Percentiles rank a stretch among this genome's conserved stretches.
Conservation (phyloP, 2,888 invertebrate species). For the Ormia ochracea region DNA sequence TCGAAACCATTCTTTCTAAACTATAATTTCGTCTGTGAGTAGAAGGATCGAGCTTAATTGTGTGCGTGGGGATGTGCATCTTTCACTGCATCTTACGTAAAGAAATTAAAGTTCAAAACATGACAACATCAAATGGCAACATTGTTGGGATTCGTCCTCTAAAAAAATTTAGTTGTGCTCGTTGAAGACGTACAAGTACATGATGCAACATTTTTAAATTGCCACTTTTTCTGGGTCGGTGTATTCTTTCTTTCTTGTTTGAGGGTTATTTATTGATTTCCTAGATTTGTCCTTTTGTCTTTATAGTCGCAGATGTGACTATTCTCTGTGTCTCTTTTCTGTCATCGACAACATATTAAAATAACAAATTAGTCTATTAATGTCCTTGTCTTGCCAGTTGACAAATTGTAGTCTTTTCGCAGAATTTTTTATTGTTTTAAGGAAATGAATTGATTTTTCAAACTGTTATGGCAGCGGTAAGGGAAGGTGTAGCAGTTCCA, state of each 20-base stretch:
- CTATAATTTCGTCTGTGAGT: constrained; percentile 17
- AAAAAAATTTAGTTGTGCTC: background rate
- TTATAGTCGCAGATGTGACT: background rate
- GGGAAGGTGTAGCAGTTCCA: too few species aligned
- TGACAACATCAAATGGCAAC: constrained; percentile 49
- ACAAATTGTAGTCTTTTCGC: constrained; percentile 1
- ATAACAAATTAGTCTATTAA: constrained; percentile 49
- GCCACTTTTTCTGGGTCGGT: background rate
- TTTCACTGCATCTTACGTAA: background rate
- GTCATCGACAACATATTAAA: constrained; percentile 40
- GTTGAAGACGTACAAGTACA: background rate
- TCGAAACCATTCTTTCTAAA: constrained; percentile 10
- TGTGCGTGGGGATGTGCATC: background rate
- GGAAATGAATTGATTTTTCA: background rate
- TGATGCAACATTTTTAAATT: background rate
- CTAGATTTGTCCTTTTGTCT: background rate
- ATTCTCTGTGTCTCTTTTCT: background rate
- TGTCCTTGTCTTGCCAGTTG: constrained; percentile 33
- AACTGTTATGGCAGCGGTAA: too few species aligned
- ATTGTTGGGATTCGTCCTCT: constrained; percentile 12
- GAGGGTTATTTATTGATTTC: constrained; percentile 1
- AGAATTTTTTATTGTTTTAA: constrained; percentile 17
- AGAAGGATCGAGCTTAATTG: background rate
- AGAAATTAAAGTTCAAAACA: constrained; percentile 45
- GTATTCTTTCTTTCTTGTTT: background rate